These are phyloP conservation scores for Brachymystax lenok DNA, from an alignment of 2,797 vertebrate species.

Conservation along the genomic window DNA sequence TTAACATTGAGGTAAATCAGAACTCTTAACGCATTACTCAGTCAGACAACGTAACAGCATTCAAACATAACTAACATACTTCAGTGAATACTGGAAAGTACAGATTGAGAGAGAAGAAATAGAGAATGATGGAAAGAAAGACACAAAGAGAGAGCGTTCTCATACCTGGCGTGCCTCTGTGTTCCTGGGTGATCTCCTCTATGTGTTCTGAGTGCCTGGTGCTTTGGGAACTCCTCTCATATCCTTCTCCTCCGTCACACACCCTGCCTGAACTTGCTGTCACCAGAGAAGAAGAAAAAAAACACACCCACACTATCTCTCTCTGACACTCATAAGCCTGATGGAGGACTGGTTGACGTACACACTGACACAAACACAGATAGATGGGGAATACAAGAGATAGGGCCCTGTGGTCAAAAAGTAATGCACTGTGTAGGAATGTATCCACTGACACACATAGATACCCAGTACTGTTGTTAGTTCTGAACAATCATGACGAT, in stretches of 20 bases:
- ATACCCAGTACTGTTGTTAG: no score
- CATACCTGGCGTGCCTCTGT: slow-evolving; percentile 9
- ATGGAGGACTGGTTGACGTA: neutral
- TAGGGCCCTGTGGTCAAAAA: neutral
- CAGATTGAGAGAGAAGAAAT: neutral
- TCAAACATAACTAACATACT: neutral
- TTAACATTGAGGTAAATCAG: no score
- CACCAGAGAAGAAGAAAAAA: slow-evolving; percentile 38
- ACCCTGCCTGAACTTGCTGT: slow-evolving; percentile 60
- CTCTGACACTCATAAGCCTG: neutral
- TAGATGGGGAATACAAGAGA: neutral
- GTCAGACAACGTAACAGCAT: no score
- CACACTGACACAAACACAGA: neutral
- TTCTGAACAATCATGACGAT: no score
- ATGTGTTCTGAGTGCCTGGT: slow-evolving; percentile 29
- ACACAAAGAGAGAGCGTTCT: neutral
- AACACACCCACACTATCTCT: slow-evolving; percentile 1
- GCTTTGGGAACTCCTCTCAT: slow-evolving; percentile 38
- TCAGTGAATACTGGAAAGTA: neutral
- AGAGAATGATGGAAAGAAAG: neutral
- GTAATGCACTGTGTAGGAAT: neutral
- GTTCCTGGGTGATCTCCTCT: slow-evolving; percentile 20
- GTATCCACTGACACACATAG: no score
- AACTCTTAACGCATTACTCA: no score
- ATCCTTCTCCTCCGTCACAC: slow-evolving; percentile 38